Percentiles rank a stretch among this genome's conserved stretches.
Evolutionary conservation across 2,888 invertebrate species (phyloP).

Genomic region (Rhagophthalmus giganteus): DNA sequence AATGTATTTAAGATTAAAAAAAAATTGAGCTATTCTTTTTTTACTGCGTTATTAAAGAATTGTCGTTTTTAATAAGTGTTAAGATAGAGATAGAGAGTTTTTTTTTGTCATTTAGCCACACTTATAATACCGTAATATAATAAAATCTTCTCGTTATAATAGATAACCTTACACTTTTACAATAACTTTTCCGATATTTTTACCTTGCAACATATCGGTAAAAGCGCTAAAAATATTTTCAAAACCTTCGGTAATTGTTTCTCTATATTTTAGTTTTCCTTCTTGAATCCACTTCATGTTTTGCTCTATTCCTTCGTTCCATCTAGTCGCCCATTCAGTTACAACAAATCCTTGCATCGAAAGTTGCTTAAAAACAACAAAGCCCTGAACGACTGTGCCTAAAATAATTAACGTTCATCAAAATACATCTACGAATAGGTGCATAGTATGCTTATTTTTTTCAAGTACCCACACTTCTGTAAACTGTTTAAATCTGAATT

Average conservation of each 20-base stretch:
- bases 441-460: no score
- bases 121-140: no score
- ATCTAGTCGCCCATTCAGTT: constrained; percentile 60
- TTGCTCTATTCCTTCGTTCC: constrained; percentile 65
- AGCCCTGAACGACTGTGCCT: constrained; percentile 59
- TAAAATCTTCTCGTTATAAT: no score
- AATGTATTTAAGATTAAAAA: no score
- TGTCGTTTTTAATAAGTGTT: no score
- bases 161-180: constrained; percentile 60
- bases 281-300: constrained; percentile 65
- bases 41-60: no score
- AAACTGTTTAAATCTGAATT: no score
- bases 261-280: constrained; percentile 69
- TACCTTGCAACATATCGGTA: constrained; percentile 63
- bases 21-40: no score
- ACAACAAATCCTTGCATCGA: constrained; percentile 66
- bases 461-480: no score
- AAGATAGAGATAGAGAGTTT: no score
- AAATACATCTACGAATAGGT: no score
- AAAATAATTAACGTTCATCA: constrained; percentile 30
- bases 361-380: constrained; percentile 61
- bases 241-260: constrained; percentile 67
- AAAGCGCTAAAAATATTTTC: constrained; percentile 74
- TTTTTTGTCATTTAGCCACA: no score
- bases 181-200: constrained; percentile 72